Evolutionary conservation across 2,113 vertebrate genomes (phyloP).

Genomic region (Onychostruthus taczanowskii): DNA sequence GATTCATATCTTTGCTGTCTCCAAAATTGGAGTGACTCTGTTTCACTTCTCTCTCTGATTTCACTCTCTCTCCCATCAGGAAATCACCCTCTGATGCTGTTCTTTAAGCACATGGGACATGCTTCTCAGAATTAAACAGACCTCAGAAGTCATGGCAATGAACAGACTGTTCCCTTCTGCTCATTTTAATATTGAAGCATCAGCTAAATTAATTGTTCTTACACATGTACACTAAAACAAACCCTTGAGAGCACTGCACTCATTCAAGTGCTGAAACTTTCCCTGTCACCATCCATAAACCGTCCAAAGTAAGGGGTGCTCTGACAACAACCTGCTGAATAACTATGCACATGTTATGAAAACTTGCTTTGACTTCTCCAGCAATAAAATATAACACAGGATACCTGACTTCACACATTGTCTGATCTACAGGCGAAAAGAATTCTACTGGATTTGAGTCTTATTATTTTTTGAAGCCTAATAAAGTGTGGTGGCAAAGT

Average conservation of each 20-base stretch:
- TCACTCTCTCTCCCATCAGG: neutral
- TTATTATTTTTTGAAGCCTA: neutral
- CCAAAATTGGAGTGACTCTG: neutral
- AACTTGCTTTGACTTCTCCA: neutral
- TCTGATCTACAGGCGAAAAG: neutral
- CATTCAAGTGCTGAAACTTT: neutral
- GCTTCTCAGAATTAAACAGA: neutral
- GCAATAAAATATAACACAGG: neutral
- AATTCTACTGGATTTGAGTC: neutral
- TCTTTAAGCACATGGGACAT: neutral
- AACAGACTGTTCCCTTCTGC: neutral
- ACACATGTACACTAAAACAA: neutral
- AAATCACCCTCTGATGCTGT: neutral
- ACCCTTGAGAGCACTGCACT: neutral
- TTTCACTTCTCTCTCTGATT: neutral
- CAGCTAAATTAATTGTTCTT: neutral
- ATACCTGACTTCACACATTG: fast-evolving
- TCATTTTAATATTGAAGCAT: neutral
- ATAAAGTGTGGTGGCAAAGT: neutral
- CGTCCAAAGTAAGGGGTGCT: neutral
- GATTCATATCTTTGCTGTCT: neutral
- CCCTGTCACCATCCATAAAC: neutral
- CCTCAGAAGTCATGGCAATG: neutral
- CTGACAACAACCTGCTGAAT: neutral
- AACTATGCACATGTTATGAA: neutral